A percentile compares a stretch with the other conserved stretches of the same genome.
phyloP scores from a whole-genome alignment of 2,888 invertebrate genomes.

The Limnephilus auricula region DNA sequence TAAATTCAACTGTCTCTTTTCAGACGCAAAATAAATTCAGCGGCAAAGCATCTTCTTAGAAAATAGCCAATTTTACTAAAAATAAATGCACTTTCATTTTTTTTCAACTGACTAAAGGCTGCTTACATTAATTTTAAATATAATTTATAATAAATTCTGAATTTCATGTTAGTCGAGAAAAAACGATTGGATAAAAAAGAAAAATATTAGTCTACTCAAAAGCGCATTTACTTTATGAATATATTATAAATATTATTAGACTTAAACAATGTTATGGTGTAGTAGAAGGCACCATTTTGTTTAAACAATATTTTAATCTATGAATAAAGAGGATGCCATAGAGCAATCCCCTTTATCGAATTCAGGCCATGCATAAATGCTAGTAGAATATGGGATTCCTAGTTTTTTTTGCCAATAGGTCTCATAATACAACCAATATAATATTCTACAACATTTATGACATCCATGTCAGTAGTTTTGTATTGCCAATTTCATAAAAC shows the following conservation, averaged over 20 bases:
- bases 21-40: constrained; percentile 15
- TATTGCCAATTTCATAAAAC: constrained; percentile 64
- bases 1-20: constrained; percentile 8
- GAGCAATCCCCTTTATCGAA: background rate
- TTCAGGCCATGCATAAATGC: constrained; percentile 67
- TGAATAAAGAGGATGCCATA: constrained; percentile 40
- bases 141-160: background rate
- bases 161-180: background rate
- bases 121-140: background rate
- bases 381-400: constrained; percentile 53
- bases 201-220: constrained; percentile 28
- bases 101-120: constrained; percentile 18
- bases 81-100: constrained; percentile 60
- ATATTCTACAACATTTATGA: constrained; percentile 57
- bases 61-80: constrained; percentile 58
- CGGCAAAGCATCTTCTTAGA: constrained; percentile 53
- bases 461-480: constrained; percentile 35
- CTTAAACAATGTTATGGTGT: background rate
- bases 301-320: constrained; percentile 31
- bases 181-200: background rate
- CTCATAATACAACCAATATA: constrained; percentile 28
- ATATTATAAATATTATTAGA: background rate
- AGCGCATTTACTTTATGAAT: constrained; percentile 45
- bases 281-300: background rate
- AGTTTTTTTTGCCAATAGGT: constrained; percentile 46